Evolutionary conservation across 2,113 vertebrate species (phyloP).

Genomic region (Eublepharis macularius): DNA sequence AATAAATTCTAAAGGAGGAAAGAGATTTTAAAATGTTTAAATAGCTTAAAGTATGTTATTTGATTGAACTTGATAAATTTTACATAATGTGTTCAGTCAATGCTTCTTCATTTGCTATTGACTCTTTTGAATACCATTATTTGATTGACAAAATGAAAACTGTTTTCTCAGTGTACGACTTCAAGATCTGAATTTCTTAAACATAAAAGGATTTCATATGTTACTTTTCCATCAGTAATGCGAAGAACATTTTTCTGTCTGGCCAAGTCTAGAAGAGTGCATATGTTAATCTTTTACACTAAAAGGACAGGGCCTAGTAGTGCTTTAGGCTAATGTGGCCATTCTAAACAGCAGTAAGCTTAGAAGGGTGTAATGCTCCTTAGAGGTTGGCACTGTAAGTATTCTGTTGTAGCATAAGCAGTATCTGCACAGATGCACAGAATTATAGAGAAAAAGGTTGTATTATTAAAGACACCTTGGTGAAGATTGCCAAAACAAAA

Average conservation of each 20-base stretch:
- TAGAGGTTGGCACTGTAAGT: neutral
- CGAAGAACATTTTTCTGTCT: neutral
- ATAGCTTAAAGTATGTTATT: neutral
- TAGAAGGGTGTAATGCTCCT: no score
- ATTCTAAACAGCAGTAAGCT: no score
- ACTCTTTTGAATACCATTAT: neutral
- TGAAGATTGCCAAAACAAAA: no score
- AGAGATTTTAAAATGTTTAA: neutral
- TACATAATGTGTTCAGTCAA: neutral
- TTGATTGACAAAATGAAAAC: neutral
- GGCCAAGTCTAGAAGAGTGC: no score
- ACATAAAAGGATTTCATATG: neutral
- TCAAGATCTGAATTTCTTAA: neutral
- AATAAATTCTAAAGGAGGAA: neutral
- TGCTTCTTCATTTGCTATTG: neutral
- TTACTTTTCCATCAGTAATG: neutral
- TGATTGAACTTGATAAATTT: neutral
- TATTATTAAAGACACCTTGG: no score
- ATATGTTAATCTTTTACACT: no score
- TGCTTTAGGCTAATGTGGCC: no score
- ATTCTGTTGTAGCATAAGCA: neutral
- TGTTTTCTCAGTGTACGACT: no score
- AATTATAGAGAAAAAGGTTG: no score
- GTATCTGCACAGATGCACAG: neutral
- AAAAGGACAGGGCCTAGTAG: no score